Evolutionary conservation across 2,113 vertebrate genomes (phyloP).

Genomic region (Halcyon malimbica): DNA sequence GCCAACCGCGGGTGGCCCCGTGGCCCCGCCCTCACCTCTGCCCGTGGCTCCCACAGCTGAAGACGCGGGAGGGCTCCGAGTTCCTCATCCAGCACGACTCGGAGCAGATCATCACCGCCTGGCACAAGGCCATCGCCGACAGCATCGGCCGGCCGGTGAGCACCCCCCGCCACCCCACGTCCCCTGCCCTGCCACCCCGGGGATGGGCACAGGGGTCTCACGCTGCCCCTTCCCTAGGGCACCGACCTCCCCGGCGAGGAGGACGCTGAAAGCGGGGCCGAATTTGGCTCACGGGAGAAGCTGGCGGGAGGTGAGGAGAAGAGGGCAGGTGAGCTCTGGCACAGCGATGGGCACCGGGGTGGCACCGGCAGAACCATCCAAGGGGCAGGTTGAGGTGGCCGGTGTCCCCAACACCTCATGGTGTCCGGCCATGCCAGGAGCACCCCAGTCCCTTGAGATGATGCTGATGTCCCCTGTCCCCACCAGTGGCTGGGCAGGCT

Average conservation of each 20-base stretch:
- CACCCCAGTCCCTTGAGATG: rapidly evolving
- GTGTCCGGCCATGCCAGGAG: rapidly evolving
- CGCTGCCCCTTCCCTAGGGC: slow-evolving; percentile 23
- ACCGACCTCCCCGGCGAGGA: slow-evolving; percentile 70
- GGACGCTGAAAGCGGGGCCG: slow-evolving; percentile 58
- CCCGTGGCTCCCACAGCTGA: slow-evolving; percentile 75
- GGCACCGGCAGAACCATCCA: rapidly evolving
- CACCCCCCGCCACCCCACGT: rapidly evolving
- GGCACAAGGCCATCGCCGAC: slow-evolving; percentile 85
- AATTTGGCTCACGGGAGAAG: slow-evolving; percentile 77
- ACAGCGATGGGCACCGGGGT: rapidly evolving
- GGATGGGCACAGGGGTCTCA: neutral
- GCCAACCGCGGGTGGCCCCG: rapidly evolving
- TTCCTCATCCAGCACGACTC: slow-evolving; percentile 94
- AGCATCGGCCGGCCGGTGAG: slow-evolving; percentile 85
- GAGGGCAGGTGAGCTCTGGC: slow-evolving; percentile 66
- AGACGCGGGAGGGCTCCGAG: slow-evolving; percentile 83
- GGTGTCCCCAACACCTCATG: rapidly evolving
- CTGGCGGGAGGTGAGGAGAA: slow-evolving; percentile 74
- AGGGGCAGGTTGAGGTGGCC: no score
- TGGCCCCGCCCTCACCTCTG: neutral
- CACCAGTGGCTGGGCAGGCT: neutral
- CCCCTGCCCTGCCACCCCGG: neutral
- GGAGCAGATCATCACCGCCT: slow-evolving; percentile 89
- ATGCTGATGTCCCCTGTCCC: neutral